Evolutionary conservation across 2,888 invertebrate species (phyloP).

Genomic region (Polymixis flavicincta): DNA sequence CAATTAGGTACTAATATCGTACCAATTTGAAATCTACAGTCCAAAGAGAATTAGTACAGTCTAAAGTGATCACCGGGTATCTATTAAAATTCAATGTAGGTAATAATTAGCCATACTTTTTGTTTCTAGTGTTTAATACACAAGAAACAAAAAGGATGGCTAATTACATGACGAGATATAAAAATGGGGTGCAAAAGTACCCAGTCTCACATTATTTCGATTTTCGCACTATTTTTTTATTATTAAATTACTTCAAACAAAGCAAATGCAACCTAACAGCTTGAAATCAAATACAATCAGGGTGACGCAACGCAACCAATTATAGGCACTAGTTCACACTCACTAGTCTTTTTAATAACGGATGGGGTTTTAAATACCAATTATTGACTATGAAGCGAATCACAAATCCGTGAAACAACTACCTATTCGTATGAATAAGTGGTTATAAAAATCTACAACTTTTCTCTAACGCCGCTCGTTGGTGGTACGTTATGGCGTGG

Average conservation of each 20-base stretch:
- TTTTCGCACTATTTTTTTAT: background rate
- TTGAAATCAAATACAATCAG: background rate
- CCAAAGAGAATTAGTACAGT: too few relatives aligned
- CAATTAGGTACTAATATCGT: background rate
- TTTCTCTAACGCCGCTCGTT: conserved; percentile 20
- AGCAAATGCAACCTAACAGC: background rate
- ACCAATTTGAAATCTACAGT: background rate
- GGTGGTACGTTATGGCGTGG: conserved; percentile 51
- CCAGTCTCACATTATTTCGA: background rate
- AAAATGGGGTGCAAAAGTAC: background rate
- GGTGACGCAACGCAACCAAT: conserved; percentile 34
- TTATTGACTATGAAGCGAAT: conserved; percentile 16
- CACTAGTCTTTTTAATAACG: conserved; percentile 6
- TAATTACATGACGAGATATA: too few relatives aligned
- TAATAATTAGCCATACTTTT: background rate
- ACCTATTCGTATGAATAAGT: conserved; percentile 14
- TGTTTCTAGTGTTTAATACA: too few relatives aligned
- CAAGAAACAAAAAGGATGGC: too few relatives aligned
- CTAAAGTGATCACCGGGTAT: background rate
- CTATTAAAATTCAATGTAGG: background rate
- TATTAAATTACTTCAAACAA: background rate
- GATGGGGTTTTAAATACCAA: background rate
- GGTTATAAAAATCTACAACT: conserved; percentile 31
- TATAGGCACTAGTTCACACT: background rate
- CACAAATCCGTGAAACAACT: conserved; percentile 36